Conservation (phyloP, 2,113 vertebrate species). For the Sinocyclocheilus grahami region DNA sequence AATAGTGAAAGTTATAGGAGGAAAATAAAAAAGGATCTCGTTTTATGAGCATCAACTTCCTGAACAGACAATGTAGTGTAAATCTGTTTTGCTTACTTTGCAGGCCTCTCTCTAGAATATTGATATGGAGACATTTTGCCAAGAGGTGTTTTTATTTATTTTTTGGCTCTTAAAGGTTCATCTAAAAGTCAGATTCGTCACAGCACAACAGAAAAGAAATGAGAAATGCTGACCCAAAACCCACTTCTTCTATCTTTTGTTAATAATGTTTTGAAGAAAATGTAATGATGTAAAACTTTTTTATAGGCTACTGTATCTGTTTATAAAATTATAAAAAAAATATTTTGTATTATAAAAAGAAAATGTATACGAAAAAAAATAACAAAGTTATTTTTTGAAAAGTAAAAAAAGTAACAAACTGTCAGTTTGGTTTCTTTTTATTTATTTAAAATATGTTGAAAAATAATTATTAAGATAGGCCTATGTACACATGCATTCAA, state of each 20-base stretch:
- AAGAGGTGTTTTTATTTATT: too few relatives aligned
- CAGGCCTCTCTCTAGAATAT: slow-evolving; percentile 53
- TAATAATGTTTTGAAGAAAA: not conserved
- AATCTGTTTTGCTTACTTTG: slow-evolving; percentile 58
- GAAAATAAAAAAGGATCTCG: not conserved
- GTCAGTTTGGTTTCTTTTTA: not conserved
- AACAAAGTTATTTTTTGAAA: too few relatives aligned
- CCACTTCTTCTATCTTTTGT: not conserved
- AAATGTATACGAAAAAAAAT: not conserved
- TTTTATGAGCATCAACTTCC: slow-evolving; percentile 49
- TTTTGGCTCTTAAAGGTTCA: slow-evolving; percentile 53
- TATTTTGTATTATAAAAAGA: not conserved
- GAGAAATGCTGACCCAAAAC: not conserved
- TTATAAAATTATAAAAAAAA: too few relatives aligned
- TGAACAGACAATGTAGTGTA: slow-evolving; percentile 39
- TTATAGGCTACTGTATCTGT: too few relatives aligned
- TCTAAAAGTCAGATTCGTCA: slow-evolving; percentile 57
- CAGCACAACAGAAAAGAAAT: not conserved
- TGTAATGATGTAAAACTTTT: not conserved
- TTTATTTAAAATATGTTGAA: not conserved
- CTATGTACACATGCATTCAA: not conserved
- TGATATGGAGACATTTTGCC: slow-evolving; percentile 43
- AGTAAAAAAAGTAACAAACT: not conserved
- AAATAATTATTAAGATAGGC: not conserved
- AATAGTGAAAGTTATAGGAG: not conserved